Conservation (phyloP, 2,113 vertebrate species). For the Mus spicilegus region DNA sequence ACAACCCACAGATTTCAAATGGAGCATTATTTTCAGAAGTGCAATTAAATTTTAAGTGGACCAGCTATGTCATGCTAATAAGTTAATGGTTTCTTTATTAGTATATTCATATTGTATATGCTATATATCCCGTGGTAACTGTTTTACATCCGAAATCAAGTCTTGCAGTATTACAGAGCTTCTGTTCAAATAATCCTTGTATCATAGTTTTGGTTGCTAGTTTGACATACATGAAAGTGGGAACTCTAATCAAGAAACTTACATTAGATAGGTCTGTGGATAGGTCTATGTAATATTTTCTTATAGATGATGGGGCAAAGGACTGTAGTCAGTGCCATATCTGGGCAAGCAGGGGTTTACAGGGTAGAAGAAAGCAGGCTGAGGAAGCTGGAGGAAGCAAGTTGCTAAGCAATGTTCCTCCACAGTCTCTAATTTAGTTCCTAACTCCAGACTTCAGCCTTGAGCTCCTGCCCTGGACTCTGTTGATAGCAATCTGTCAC, state of each 20-base stretch:
- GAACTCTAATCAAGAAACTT: background rate
- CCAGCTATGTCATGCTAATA: background rate
- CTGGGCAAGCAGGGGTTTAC: too few relatives aligned
- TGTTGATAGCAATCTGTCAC: background rate
- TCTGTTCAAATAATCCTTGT: background rate
- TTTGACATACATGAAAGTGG: background rate
- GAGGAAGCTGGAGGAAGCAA: background rate
- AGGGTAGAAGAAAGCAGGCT: background rate
- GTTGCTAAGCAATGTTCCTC: too few relatives aligned
- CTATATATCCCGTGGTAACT: fast-evolving
- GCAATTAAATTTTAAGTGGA: background rate
- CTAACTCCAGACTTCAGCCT: too few relatives aligned
- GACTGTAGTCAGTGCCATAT: background rate
- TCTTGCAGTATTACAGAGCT: fast-evolving
- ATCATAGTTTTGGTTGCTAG: background rate
- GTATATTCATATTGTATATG: background rate
- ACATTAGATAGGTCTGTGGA: background rate
- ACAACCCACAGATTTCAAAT: background rate
- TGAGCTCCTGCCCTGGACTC: background rate
- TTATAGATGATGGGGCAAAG: background rate
- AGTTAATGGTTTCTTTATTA: background rate
- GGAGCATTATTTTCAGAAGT: background rate
- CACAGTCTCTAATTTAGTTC: too few relatives aligned
- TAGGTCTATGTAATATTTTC: background rate
- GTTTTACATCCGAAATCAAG: background rate